Base-by-base conservation (phyloP, 2,888 invertebrate species). In the Dromius quadrimaculatus region DNA sequence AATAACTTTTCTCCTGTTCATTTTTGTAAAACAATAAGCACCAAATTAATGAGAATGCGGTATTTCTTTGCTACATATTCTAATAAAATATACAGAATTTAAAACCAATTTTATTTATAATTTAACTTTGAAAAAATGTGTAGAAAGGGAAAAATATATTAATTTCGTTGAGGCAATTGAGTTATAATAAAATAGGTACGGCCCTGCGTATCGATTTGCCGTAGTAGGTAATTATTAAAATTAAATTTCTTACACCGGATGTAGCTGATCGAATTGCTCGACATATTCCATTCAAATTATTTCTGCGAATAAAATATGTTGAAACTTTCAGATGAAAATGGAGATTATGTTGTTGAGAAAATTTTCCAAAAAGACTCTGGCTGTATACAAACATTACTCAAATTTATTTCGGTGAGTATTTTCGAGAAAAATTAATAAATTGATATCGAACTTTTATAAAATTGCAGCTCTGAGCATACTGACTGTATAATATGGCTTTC, bases 251-350 rank as follows among this genome's bases (percentile, higher is more conserved):
- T 36, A 36, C 3, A 36, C n/a, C n/a, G 2, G 8, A 22, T n/a
- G 28, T 4, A 8, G 28, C 15, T 1, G 59, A 59, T 59, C 59
- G 59, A 36, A 36, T 36, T 59, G 59, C 36, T 19, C 17, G 11
- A 23, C 34, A 36, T 59, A 36, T 59, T 22, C 13, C 38, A 11
- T 23, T 59, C 9, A 3, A 59, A 59, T 11, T 59, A 36, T n/a
- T n/a, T n/a, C n/a, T n/a, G n/a, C n/a, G n/a, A n/a, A n/a, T 9
- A 38, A 36, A 36, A 66, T 66, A 19, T 36, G 36, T 20, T 19
- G n/a, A 15, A 54, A 54, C 36, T 66, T 66, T 32, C 59, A 68
- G 68, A 68, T 68, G 68, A 68, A 68, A 20, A 68, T 57, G 68
- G 68, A 9, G 68, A 68, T 59, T 57, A 28, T 57, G 43, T 68